These are phyloP conservation scores for Notospermus geniculatus DNA, from an alignment of 1,140 invertebrate genomes.

Conservation along the genomic window DNA sequence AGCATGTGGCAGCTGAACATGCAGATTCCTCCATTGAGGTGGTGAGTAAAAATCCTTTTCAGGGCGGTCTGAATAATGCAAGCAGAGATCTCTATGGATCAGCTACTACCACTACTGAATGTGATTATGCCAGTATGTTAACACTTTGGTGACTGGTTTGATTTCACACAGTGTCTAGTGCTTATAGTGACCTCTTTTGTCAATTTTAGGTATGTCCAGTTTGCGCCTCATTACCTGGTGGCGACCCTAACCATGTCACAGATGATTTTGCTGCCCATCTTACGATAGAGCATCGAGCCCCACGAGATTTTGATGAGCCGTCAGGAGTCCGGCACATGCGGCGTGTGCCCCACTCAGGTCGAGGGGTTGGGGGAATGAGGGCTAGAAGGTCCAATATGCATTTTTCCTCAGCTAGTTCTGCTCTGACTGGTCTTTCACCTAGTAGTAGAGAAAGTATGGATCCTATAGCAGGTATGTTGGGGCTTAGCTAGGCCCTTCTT, in stretches of 20 bases:
- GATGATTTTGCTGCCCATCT: slow-evolving; percentile 97
- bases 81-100: too few species aligned
- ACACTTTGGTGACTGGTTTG: not conserved
- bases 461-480: slow-evolving; percentile 72
- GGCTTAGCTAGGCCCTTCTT: too few species aligned
- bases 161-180: slow-evolving; percentile 10
- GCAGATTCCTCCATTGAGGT: slow-evolving; percentile 82
- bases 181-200: slow-evolving; percentile 9
- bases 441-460: slow-evolving; percentile 83
- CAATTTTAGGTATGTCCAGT: slow-evolving; percentile 79
- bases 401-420: slow-evolving; percentile 72
- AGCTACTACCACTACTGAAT: too few species aligned
- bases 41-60: slow-evolving; percentile 64
- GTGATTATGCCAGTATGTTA: too few species aligned
- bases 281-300: slow-evolving; percentile 78
- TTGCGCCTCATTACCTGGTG: slow-evolving; percentile 90
- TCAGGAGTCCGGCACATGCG: slow-evolving; percentile 77
- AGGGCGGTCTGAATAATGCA: too few species aligned
- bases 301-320: slow-evolving; percentile 72
- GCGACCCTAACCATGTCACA: slow-evolving; percentile 95
- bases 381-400: slow-evolving; percentile 83
- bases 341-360: slow-evolving; percentile 77
- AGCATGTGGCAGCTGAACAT: slow-evolving; percentile 89
- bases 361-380: slow-evolving; percentile 73
- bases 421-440: slow-evolving; percentile 65